These are phyloP conservation scores for Patiria pectinifera DNA, from an alignment of 53 echinoderm and acorn worm species.

Conservation along the genomic window DNA sequence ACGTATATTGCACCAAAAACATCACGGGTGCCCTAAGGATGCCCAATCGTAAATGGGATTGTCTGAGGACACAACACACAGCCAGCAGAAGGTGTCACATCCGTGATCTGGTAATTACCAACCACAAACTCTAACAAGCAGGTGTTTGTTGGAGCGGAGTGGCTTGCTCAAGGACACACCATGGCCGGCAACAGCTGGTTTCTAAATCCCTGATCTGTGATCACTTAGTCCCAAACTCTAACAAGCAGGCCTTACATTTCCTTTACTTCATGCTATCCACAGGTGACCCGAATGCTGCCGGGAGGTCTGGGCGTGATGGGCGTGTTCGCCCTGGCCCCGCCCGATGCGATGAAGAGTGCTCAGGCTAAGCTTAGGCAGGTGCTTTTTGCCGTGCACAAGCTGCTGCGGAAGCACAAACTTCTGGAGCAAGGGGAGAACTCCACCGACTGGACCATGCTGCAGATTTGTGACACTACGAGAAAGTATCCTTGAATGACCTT, in stretches of 20 bases:
- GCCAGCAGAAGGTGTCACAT: too few species aligned
- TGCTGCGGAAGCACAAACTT: conserved; percentile 74
- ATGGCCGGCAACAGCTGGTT: too few species aligned
- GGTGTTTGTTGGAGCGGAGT: background rate
- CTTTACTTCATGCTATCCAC: background rate
- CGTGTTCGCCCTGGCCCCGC: conserved; percentile 70
- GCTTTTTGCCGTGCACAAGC: conserved; percentile 87
- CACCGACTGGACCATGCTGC: conserved; percentile 86
- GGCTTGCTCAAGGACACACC: too few species aligned
- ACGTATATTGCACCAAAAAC: too few species aligned
- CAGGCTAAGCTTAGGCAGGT: conserved; percentile 85
- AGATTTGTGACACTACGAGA: conserved; percentile 79
- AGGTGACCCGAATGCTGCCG: conserved; percentile 95
- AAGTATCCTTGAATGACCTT: conserved; percentile 85
- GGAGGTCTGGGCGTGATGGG: conserved; percentile 90
- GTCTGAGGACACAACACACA: too few species aligned
- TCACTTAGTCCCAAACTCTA: background rate
- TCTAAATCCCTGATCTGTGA: too few species aligned
- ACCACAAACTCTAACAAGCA: background rate
- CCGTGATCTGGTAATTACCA: background rate
- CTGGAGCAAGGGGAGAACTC: conserved; percentile 27
- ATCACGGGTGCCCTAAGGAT: too few species aligned
- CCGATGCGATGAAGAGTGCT: conserved; percentile 62
- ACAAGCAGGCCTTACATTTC: background rate
- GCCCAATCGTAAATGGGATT: too few species aligned